phyloP scores from a whole-genome alignment of 2,888 invertebrate genomes.

The Folsomia candida region DNA sequence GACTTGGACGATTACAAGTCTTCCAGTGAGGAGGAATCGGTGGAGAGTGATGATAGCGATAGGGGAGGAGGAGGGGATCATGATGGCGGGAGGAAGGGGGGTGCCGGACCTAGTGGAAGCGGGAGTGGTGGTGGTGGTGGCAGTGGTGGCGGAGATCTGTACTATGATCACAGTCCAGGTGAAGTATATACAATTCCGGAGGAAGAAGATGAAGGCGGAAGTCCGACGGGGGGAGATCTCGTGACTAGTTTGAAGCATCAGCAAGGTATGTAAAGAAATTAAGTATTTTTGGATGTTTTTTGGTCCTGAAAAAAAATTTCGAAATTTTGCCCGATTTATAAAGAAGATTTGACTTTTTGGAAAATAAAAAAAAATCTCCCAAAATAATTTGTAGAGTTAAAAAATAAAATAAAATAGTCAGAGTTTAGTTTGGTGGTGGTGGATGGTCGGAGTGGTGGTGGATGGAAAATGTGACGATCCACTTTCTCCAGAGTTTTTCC shows the following conservation, averaged over 20 bases:
- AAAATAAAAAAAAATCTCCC: no score
- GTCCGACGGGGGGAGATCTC: conserved; percentile 56
- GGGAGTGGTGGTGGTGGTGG: conserved; percentile 34
- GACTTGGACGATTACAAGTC: conserved; percentile 51
- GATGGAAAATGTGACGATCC: no score
- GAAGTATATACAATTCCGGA: conserved; percentile 59
- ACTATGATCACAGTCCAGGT: conserved; percentile 56
- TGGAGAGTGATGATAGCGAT: conserved; percentile 46
- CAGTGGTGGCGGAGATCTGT: conserved; percentile 44
- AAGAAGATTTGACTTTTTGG: no score
- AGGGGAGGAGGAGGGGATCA: no score
- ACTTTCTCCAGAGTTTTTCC: conserved; percentile 52
- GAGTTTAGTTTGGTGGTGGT: no score
- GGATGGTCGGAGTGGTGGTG: no score
- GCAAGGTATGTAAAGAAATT: conserved; percentile 48
- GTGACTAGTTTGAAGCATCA: conserved; percentile 55
- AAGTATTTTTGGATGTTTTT: conserved; percentile 30
- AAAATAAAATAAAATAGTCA: no score
- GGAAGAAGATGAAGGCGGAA: conserved; percentile 57
- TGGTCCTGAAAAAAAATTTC: no score
- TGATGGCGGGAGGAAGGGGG: conserved; percentile 42
- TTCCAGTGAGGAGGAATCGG: conserved; percentile 50
- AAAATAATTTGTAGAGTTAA: no score
- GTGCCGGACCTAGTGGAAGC: conserved; percentile 31
- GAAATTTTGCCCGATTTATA: no score